phyloP scores from a whole-genome alignment of 2,113 vertebrate species.

The Pluvialis apricaria region DNA sequence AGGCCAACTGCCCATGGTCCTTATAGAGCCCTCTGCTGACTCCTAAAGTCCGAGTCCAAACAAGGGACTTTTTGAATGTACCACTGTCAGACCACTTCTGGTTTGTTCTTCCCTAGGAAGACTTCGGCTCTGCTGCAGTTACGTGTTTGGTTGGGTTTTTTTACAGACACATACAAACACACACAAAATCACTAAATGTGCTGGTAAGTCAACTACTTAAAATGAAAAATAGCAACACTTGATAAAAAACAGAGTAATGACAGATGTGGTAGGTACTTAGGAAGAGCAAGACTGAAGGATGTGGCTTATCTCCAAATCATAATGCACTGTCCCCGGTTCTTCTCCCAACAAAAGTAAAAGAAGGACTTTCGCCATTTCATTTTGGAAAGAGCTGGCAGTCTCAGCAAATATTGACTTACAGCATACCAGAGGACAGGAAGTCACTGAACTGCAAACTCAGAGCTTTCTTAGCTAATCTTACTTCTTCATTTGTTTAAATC shows the following conservation, averaged over 20 bases:
- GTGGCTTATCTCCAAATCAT: neutral
- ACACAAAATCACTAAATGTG: too few species aligned
- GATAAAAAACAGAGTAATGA: neutral
- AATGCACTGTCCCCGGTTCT: neutral
- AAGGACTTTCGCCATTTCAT: neutral
- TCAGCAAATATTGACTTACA: neutral
- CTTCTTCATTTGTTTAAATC: neutral
- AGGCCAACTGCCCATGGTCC: accelerated
- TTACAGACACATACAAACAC: neutral
- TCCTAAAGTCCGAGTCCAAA: neutral
- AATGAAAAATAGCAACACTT: neutral
- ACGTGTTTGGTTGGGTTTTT: neutral
- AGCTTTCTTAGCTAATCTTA: neutral
- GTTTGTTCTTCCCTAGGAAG: neutral
- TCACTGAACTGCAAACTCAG: neutral
- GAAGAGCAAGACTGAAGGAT: neutral
- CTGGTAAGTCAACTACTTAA: neutral
- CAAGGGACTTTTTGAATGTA: neutral
- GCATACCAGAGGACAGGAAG: neutral
- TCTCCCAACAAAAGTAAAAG: neutral
- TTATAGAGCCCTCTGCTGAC: neutral
- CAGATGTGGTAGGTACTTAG: neutral
- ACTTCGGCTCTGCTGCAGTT: neutral
- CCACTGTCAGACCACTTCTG: neutral
- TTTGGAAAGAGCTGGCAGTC: neutral